phyloP scores from a whole-genome alignment of 2,113 vertebrate genomes.

The Myodes glareolus region DNA sequence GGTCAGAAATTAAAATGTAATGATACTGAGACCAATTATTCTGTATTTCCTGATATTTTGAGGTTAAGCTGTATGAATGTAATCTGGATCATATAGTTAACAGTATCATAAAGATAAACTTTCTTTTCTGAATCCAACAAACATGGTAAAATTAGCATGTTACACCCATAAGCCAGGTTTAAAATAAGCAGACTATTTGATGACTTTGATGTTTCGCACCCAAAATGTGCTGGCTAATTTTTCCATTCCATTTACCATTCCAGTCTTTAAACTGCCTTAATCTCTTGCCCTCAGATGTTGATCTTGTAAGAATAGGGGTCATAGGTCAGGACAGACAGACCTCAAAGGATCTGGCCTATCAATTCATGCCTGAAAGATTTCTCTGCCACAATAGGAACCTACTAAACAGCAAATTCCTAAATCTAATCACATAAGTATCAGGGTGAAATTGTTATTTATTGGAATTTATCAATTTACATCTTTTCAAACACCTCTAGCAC shows the following conservation, averaged over 20 bases:
- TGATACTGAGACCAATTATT: background rate
- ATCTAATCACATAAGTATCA: slow-evolving; percentile 84
- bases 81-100: slow-evolving; percentile 36
- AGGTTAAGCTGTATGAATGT: slow-evolving; percentile 36
- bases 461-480: slow-evolving; percentile 81
- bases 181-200: slow-evolving; percentile 90
- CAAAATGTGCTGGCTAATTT: slow-evolving; percentile 92
- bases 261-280: slow-evolving; percentile 91
- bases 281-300: slow-evolving; percentile 92
- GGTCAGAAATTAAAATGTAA: slow-evolving; percentile 27
- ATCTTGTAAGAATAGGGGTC: slow-evolving; percentile 90
- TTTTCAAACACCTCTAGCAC: slow-evolving; percentile 56
- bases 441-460: slow-evolving; percentile 81
- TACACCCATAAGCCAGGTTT: slow-evolving; percentile 86
- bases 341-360: slow-evolving; percentile 91
- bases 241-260: slow-evolving; percentile 90
- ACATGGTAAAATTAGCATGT: slow-evolving; percentile 87
- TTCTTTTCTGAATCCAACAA: slow-evolving; percentile 80
- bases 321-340: slow-evolving; percentile 90
- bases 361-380: slow-evolving; percentile 92
- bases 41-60: slow-evolving; percentile 54
- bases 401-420: slow-evolving; percentile 90
- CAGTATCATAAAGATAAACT: slow-evolving; percentile 66
- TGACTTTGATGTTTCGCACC: slow-evolving; percentile 91
- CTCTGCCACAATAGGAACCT: slow-evolving; percentile 86